Evolutionary conservation across 37 sponge, comb jelly and placozoan species (phyloP), one percentile per base, ranked within the genome.

Genomic region (Aplysina aerophoba): DNA sequence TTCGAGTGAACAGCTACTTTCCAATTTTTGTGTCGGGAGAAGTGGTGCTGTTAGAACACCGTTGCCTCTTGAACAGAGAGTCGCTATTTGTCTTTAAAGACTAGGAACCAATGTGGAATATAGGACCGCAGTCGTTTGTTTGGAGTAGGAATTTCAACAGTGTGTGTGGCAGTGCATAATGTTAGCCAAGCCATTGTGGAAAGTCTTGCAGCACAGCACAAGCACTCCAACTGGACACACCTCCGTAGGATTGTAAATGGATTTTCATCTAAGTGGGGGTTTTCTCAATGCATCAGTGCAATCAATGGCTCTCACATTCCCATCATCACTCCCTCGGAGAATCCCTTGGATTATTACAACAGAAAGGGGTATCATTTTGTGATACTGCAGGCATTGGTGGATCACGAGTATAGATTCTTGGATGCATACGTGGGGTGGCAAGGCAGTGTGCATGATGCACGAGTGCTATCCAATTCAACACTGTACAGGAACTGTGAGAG

Each of bases 71-170:
- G 80, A 79, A n/a, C 57, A 25, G 16, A 79, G 59, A 30, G 33
- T 79, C 14, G 80, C 59, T 30, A 37, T 79, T 28, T 54, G 59
- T 55, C 59, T 79, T 12, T 79, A 58, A 58, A 79, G 80, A 37
- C 58, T 79, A 11, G 80, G 56, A 79, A 79, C 80, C 20, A 79
- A 79, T 79, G 59, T 79, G 27, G 80, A 79, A 79, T 79, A 79
- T 79, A 12, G 80, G 12, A 79, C 80, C 11, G 54, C 54, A 79
- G 80, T 58, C 80, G 54, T 30, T 37, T 79, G 16, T 79, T 79
- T 53, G 80, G 80, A 53, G 56, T 79, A 12, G 80, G 80, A 5
- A 41, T 79, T 8, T 79, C 80, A 14, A 79, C 80, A 15, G 80
- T 79, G 16, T 79, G 80, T 79, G 58, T 55, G 24, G 59, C 34